Evolutionary conservation across 2,888 invertebrate species (phyloP), one percentile per base, ranked within the genome.

Genomic region (Eulithis testata): DNA sequence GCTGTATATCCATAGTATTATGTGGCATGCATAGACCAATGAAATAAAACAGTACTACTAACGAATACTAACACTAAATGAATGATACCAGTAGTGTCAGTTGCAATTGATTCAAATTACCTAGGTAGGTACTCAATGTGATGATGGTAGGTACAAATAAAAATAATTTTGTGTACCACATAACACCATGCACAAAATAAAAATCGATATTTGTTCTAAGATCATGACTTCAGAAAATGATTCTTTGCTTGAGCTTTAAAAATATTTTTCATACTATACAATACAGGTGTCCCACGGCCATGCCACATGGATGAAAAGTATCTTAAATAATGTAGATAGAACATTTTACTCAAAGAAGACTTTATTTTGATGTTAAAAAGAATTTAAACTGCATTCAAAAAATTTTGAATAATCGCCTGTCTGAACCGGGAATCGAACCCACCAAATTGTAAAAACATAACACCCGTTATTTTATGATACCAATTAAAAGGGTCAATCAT

Each of bases 1-100:
- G 88, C 84, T 21, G 84, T 83, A 83, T 79, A 81, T 82, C 80
- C 90, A 92, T 88, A 89, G 91, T 89, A 88, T 89, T 92, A 93
- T 91, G 93, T 93, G 93, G 93, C 90, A 88, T 89, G 91, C 90
- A 79, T 14, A 73, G 76, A 77, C 71, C 76, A 78, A 83, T 85
- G 78, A 75, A 76, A 70, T 69, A 73, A 70, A 40, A 78, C 74
- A 71, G 69, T 71, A 71, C 53, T 61, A 69, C 57, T 58, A 75
- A 72, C 70, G 70, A 68, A 66, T 68, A 70, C 73, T 69, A 75
- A 68, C 70, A 68, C 74, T 74, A 68, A 70, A 76, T 65, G 60
- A 70, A 72, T 76, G 67, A 71, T 74, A 70, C 68, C 63, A 66
- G 68, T 75, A 72, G 66, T 66, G 68, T 73, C 71, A 72, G 65